These are phyloP conservation scores for Capreolus pygargus DNA, from an alignment of 2,113 vertebrate genomes.

Conservation along the genomic window DNA sequence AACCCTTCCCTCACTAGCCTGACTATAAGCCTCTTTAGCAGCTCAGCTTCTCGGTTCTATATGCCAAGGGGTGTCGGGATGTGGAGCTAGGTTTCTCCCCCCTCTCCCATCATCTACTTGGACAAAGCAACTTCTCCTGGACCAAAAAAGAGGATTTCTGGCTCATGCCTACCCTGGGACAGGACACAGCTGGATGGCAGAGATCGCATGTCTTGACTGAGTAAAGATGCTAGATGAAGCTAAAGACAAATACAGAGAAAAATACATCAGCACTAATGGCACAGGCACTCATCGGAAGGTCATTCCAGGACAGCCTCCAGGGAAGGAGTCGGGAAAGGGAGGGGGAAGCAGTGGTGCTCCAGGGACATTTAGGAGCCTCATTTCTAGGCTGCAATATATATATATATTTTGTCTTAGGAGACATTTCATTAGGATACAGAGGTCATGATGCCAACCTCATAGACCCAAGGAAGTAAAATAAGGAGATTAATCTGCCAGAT, in stretches of 20 bases:
- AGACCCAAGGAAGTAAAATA: neutral
- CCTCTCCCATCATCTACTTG: neutral
- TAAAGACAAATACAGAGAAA: slow-evolving; percentile 38
- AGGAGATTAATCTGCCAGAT: neutral
- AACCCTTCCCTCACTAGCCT: neutral
- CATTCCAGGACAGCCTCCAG: neutral
- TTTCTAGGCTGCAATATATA: neutral
- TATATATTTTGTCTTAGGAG: neutral
- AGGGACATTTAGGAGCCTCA: neutral
- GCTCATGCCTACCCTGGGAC: slow-evolving; percentile 1
- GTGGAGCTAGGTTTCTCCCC: neutral
- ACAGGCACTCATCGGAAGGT: neutral
- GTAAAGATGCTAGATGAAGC: neutral
- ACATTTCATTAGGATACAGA: neutral
- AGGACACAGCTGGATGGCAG: neutral
- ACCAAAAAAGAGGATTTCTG: neutral
- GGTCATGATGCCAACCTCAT: neutral
- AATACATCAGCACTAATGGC: neutral
- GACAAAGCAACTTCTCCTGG: neutral
- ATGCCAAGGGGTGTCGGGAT: neutral
- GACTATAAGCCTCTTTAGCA: neutral
- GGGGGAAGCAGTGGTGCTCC: neutral
- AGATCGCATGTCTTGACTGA: neutral
- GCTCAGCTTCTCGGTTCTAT: neutral
- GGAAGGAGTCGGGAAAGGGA: neutral